Conservation (phyloP, 2,797 vertebrate genomes). For the Bovichtus diacanthus region DNA sequence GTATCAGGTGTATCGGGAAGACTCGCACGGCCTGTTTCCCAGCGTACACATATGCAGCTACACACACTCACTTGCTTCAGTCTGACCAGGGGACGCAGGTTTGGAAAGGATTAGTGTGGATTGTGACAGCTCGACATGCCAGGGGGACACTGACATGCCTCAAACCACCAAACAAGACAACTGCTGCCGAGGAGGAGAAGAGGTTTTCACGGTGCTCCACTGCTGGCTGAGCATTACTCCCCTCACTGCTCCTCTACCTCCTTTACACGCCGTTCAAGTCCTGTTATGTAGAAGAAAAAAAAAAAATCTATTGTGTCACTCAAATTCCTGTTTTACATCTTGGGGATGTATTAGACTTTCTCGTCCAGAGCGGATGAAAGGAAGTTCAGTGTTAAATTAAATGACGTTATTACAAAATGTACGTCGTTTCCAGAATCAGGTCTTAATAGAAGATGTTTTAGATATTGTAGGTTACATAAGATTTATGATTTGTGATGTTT, state of each 20-base stretch:
- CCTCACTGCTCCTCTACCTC: neutral
- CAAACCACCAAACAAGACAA: constrained; percentile 43
- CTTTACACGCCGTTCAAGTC: neutral
- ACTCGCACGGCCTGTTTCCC: constrained; percentile 20
- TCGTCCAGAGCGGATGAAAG: neutral
- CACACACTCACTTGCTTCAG: constrained; percentile 25
- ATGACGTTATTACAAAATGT: too few species aligned
- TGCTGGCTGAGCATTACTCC: constrained; percentile 12
- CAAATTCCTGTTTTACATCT: neutral
- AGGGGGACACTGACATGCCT: constrained; percentile 52
- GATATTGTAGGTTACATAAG: neutral
- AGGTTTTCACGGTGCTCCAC: constrained; percentile 1
- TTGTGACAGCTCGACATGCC: constrained; percentile 64
- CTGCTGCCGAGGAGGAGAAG: constrained; percentile 36
- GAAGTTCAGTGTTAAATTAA: neutral
- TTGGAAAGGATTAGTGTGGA: constrained; percentile 61
- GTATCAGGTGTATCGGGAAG: constrained; percentile 32
- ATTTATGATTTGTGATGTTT: neutral
- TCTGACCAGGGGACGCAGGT: constrained; percentile 29
- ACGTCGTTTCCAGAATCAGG: neutral
- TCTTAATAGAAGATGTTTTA: neutral
- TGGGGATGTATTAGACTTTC: neutral
- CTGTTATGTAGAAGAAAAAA: neutral
- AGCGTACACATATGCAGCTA: constrained; percentile 33
- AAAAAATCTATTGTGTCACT: neutral